Evolutionary conservation across 2,888 invertebrate species (phyloP).

Genomic region (Melanotus villosus): DNA sequence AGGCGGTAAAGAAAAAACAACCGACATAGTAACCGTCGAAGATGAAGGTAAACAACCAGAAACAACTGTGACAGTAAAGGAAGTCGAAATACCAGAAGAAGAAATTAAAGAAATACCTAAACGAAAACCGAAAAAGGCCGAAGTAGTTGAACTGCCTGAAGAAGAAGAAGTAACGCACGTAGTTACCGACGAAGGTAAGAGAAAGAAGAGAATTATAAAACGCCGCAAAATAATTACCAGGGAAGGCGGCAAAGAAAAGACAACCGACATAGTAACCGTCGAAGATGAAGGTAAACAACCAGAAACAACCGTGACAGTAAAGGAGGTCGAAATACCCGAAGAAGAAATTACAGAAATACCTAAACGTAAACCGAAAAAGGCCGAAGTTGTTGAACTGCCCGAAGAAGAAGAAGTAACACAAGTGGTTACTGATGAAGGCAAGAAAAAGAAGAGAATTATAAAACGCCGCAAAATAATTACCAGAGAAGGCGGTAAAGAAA

Average conservation of each 20-base stretch:
- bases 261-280: conserved; percentile 58
- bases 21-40: conserved; percentile 67
- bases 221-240: conserved; percentile 63
- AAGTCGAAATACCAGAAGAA: conserved; percentile 53
- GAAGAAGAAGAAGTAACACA: conserved; percentile 50
- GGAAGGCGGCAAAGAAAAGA: conserved; percentile 57
- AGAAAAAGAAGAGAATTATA: conserved; percentile 40
- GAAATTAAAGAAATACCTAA: conserved; percentile 55
- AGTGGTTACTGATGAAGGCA: conserved; percentile 42
- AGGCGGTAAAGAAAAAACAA: conserved; percentile 60
- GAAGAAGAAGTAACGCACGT: conserved; percentile 56
- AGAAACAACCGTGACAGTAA: conserved; percentile 58
- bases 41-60: conserved; percentile 66
- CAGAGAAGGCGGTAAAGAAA: conserved; percentile 50
- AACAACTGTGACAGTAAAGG: conserved; percentile 55
- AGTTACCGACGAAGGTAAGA: conserved; percentile 55
- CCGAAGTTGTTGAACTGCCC: conserved; percentile 52
- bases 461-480: conserved; percentile 35
- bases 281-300: conserved; percentile 60
- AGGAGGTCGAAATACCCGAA: conserved; percentile 54
- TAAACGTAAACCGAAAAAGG: conserved; percentile 31
- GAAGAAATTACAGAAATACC: conserved; percentile 54
- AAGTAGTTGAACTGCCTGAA: conserved; percentile 64
- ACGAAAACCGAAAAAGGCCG: conserved; percentile 61
- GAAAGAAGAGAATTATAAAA: conserved; percentile 58